Evolutionary conservation across 2,888 invertebrate species (phyloP), one percentile per base, ranked within the genome.

Genomic region (Tiliacea citrago): DNA sequence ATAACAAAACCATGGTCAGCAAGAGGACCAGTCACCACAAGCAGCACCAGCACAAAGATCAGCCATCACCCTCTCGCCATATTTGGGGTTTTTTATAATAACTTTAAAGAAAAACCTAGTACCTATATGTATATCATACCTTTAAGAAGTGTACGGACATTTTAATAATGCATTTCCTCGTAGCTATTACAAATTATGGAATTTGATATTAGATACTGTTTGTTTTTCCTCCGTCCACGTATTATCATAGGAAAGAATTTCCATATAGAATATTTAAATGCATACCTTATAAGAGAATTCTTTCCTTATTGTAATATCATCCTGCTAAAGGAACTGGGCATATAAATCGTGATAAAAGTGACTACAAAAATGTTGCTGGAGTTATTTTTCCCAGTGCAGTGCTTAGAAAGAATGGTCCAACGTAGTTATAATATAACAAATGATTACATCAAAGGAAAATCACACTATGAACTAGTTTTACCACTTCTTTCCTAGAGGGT

Each of bases 251-350:
- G 63, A 57, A 81, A 81, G 81, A 81, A 81, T 81, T 82, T 81
- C 79, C 79, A 70, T 81, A 82, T 73, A 60, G 63, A 83, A 83
- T 81, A 83, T 81, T 81, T 82, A 81, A 82, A 82, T 82, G 67
- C 73, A 82, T 81, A 82, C 79, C 79, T 74, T 81, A 78, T 53
- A n/a, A 70, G 79, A 62, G 55, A 73, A 81, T 81, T 82, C 79
- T 55, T 82, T 78, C 67, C 63, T 78, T 78, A 63, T 78, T 82
- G 69, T 78, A 73, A 82, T 73, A 82, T 70, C 69, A 70, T 73
- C 79, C 58, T 69, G 45, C 39, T 67, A n/a, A 39, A 66, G 60
- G 24, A 62, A 67, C 35, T 65, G 58, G 39, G 45, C 49, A 58
- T 39, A 61, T 66, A 35, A 60, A 45, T 62, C 45, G 51, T 66